A percentile compares a stretch with the other conserved stretches of the same genome.
Evolutionary conservation across 2,888 invertebrate genomes (phyloP).

Genomic region (Saturnia pavonia): DNA sequence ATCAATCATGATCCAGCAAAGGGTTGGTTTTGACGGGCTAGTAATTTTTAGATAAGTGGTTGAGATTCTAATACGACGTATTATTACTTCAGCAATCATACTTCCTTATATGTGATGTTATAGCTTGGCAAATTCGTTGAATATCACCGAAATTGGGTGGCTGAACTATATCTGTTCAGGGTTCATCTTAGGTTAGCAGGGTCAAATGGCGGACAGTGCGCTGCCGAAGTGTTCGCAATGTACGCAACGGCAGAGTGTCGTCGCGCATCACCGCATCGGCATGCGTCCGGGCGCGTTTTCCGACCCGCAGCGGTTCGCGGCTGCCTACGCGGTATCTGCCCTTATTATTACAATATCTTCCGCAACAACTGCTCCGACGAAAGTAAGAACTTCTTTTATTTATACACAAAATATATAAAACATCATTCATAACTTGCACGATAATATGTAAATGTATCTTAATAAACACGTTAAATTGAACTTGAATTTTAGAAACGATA

Average conservation of each 20-base stretch:
- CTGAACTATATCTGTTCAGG: constrained; percentile 73
- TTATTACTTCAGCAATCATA: constrained; percentile 26
- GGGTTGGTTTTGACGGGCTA: too few relatives aligned
- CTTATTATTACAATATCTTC: constrained; percentile 5
- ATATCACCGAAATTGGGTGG: constrained; percentile 77
- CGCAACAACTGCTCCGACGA: not conserved
- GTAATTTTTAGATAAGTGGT: too few relatives aligned
- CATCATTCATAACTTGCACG: too few relatives aligned
- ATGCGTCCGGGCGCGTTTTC: constrained; percentile 56
- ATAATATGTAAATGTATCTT: not conserved
- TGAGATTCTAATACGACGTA: too few relatives aligned
- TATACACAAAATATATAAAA: not conserved
- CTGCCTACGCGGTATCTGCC: not conserved
- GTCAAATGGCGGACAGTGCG: constrained; percentile 67
- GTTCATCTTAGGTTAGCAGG: constrained; percentile 69
- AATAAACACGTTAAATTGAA: not conserved
- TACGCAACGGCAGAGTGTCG: constrained; percentile 53
- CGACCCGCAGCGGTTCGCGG: constrained; percentile 31
- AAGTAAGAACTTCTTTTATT: constrained; percentile 6
- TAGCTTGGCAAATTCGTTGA: constrained; percentile 54
- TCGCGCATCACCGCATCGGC: constrained; percentile 59
- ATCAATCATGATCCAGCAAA: too few relatives aligned
- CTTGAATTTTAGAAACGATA: not conserved
- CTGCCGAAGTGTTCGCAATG: constrained; percentile 37
- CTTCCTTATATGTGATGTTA: constrained; percentile 56